Evolutionary conservation across 2,888 invertebrate species (phyloP).

Genomic region (Drosophila emarginata): DNA sequence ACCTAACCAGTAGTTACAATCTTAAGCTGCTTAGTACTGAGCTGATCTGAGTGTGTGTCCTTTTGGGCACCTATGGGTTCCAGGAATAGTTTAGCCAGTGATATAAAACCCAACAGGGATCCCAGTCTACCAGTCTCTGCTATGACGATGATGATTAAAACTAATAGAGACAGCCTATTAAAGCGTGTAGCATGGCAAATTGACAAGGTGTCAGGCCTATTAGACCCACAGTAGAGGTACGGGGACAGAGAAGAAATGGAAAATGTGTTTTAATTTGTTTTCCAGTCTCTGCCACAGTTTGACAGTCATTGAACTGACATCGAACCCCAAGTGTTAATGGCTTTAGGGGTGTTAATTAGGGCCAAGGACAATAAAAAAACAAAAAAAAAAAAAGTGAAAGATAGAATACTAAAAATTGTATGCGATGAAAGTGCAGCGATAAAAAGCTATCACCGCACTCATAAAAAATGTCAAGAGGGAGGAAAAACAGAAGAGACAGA

Average conservation of each 20-base stretch:
- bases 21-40: slow-evolving; percentile 43
- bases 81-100: slow-evolving; percentile 71
- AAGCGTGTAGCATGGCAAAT: slow-evolving; percentile 74
- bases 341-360: slow-evolving; percentile 73
- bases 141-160: slow-evolving; percentile 46
- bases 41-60: slow-evolving; percentile 2
- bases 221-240: not conserved
- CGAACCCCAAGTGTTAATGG: slow-evolving; percentile 71
- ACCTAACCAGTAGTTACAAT: slow-evolving; percentile 14
- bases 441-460: slow-evolving; percentile 71
- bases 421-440: slow-evolving; percentile 68
- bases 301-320: slow-evolving; percentile 54
- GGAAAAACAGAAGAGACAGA: slow-evolving; percentile 3
- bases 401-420: slow-evolving; percentile 46
- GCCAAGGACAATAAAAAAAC: slow-evolving; percentile 63
- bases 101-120: slow-evolving; percentile 60
- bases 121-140: slow-evolving; percentile 40
- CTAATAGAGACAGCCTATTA: slow-evolving; percentile 69
- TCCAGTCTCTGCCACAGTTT: slow-evolving; percentile 46
- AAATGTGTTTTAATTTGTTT: slow-evolving; percentile 50
- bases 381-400: slow-evolving; percentile 42
- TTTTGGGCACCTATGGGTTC: slow-evolving; percentile 34
- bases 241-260: slow-evolving; percentile 56
- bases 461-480: slow-evolving; percentile 69
- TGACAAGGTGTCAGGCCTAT: slow-evolving; percentile 74